A percentile compares a stretch with the other conserved stretches of the same genome.
Conservation (phyloP, 2,113 vertebrate genomes). For the Poecile atricapillus region DNA sequence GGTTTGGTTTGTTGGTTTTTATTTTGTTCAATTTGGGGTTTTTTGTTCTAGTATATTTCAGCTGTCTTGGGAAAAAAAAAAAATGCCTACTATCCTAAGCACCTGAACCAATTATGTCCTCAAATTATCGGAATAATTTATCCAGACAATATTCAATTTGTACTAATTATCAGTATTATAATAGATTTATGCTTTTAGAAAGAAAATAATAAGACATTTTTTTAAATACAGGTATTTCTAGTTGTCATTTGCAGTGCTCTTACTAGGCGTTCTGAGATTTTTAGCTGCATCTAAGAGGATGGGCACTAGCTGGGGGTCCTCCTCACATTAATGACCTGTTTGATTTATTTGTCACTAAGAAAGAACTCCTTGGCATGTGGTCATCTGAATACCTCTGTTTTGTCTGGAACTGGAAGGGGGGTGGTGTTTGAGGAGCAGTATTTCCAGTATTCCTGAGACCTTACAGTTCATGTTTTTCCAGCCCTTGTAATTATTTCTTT, state of each 20-base stretch:
- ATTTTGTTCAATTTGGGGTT: fast-evolving
- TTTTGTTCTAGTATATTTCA: neutral
- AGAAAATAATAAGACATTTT: neutral
- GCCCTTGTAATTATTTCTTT: neutral
- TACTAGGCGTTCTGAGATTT: neutral
- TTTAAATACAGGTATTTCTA: neutral
- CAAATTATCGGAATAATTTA: neutral
- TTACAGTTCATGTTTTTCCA: neutral
- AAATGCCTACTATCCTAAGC: neutral
- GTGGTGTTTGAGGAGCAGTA: fast-evolving
- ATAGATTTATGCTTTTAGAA: neutral
- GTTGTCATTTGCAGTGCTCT: neutral
- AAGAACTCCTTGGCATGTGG: neutral
- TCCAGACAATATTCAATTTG: neutral
- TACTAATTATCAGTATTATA: neutral
- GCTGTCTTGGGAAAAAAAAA: fast-evolving
- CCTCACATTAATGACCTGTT: neutral
- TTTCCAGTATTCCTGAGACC: neutral
- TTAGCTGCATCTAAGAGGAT: neutral
- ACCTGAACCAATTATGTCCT: neutral
- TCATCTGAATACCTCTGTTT: neutral
- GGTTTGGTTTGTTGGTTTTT: neutral
- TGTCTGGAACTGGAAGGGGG: neutral
- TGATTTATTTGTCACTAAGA: neutral
- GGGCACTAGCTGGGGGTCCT: neutral